phyloP scores from a whole-genome alignment of 2,797 vertebrate species.

The Pipistrellus pipistrellus region DNA sequence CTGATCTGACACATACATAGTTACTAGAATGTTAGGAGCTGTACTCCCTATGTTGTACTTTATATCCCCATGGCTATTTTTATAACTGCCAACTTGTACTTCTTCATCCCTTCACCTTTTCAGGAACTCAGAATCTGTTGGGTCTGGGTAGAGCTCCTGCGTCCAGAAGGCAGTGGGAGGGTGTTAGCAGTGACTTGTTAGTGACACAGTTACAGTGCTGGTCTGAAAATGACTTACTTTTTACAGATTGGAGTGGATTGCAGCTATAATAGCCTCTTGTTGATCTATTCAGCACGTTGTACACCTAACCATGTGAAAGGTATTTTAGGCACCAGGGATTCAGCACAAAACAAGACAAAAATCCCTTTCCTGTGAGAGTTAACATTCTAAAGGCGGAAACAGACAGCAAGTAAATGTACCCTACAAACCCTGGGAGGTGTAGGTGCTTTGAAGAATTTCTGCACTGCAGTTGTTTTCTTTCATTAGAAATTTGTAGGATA shows the following conservation, averaged over 20 bases:
- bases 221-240: slow-evolving; percentile 13
- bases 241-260: not conserved
- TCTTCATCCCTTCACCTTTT: not conserved
- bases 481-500: not conserved
- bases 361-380: not conserved
- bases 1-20: not conserved
- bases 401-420: not conserved
- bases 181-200: slow-evolving; percentile 17
- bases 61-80: not conserved
- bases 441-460: slow-evolving; percentile 9
- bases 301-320: not conserved
- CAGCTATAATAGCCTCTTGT: not conserved
- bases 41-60: not conserved
- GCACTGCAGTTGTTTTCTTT: slow-evolving; percentile 18
- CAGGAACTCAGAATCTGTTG: not conserved
- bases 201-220: not conserved
- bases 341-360: not conserved
- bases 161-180: not conserved
- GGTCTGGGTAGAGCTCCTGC: not conserved
- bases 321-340: not conserved
- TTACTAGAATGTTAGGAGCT: not conserved
- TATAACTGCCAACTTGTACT: not conserved
- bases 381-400: not conserved
- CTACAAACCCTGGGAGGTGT: not conserved
- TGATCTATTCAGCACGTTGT: not conserved